phyloP scores from a whole-genome alignment of 2,797 vertebrate species.

The Carapus acus region DNA sequence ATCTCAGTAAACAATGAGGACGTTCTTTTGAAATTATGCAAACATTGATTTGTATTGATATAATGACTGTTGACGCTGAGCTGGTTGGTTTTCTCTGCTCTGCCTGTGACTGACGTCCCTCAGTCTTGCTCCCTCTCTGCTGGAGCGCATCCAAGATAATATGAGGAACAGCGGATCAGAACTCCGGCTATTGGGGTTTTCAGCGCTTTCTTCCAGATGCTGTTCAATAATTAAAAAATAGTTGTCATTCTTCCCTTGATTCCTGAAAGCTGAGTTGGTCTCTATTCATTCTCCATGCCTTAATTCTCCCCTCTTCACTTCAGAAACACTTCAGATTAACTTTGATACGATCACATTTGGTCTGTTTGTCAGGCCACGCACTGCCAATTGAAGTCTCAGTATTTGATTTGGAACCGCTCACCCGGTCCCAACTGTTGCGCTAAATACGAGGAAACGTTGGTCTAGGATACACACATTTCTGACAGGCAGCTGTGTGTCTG shows the following conservation, averaged over 20 bases:
- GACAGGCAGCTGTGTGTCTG: too few relatives aligned
- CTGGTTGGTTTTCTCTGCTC: slow-evolving; percentile 1
- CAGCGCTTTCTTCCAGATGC: slow-evolving; percentile 66
- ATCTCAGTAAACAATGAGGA: too few relatives aligned
- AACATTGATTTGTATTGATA: too few relatives aligned
- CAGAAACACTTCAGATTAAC: slow-evolving; percentile 23
- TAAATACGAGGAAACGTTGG: too few relatives aligned
- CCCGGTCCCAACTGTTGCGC: too few relatives aligned
- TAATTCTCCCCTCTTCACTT: slow-evolving; percentile 23
- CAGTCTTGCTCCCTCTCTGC: slow-evolving; percentile 20
- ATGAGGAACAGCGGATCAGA: slow-evolving; percentile 60
- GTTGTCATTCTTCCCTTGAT: slow-evolving; percentile 66
- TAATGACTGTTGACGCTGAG: slow-evolving; percentile 17
- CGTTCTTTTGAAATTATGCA: too few relatives aligned
- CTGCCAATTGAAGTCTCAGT: slow-evolving; percentile 4
- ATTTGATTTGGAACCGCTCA: too few relatives aligned
- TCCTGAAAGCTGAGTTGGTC: slow-evolving; percentile 59
- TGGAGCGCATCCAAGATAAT: slow-evolving; percentile 55
- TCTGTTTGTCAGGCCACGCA: slow-evolving; percentile 23
- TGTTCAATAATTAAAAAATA: slow-evolving; percentile 68
- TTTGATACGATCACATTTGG: slow-evolving; percentile 37
- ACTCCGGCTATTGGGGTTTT: slow-evolving; percentile 67
- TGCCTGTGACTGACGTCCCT: slow-evolving; percentile 34
- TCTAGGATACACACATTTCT: too few relatives aligned
- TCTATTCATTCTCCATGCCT: slow-evolving; percentile 34